Percentiles rank a stretch among this genome's conserved stretches.
phyloP scores from a whole-genome alignment of 2,113 vertebrate species.

The Boulengeromyrus knoepffleri region DNA sequence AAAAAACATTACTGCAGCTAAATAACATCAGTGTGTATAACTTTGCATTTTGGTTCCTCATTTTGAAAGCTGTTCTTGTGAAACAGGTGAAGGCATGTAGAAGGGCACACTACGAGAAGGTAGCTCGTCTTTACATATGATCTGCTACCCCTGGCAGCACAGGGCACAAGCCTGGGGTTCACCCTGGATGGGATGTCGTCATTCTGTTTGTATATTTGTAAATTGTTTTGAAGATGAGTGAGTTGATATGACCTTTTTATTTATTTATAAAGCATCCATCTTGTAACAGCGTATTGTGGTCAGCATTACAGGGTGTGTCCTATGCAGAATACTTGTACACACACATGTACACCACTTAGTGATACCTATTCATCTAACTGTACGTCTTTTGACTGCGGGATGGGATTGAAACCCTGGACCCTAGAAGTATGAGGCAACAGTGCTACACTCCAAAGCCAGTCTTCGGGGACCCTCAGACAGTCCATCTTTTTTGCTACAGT shows the following conservation, averaged over 20 bases:
- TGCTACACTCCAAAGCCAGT: not conserved
- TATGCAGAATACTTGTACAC: not conserved
- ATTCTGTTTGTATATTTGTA: not conserved
- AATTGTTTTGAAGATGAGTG: not conserved
- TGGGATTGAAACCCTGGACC: not conserved
- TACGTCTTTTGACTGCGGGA: not conserved
- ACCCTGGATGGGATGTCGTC: not conserved
- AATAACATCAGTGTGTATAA: not conserved
- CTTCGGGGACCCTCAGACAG: not conserved
- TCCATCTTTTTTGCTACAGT: not conserved
- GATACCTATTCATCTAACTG: not conserved
- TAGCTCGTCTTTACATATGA: not conserved
- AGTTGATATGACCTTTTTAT: not conserved
- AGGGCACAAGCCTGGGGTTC: not conserved
- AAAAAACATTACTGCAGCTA: not conserved
- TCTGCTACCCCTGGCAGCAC: not conserved
- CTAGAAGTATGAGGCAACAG: not conserved
- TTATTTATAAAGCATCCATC: not conserved
- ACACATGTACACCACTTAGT: not conserved
- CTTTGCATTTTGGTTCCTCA: not conserved
- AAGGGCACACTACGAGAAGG: not conserved
- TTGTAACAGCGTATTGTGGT: not conserved
- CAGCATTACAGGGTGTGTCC: not conserved
- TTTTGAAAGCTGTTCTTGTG: not conserved
- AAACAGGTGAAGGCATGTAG: not conserved